Base-by-base conservation (phyloP, 2,113 vertebrate genomes). In the Oncorhynchus nerka region DNA sequence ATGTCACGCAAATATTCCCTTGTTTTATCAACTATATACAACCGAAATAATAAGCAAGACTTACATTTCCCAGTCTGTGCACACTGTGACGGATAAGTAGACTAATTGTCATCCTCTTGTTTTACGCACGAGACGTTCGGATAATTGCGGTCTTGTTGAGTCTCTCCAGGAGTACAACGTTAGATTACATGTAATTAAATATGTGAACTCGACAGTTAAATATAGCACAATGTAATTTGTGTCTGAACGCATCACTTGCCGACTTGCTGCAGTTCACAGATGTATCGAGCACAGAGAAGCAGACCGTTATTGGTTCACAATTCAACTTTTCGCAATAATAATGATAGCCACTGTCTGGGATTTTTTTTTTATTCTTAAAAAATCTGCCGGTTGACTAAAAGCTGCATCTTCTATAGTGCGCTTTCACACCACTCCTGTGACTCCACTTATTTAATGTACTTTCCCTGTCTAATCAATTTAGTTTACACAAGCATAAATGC, bases 201-300 rank as follows among this genome's bases (percentile, higher is more conserved):
- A 55, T 9, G 20, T 22, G 59, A 62, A 62, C 6, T n/a, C 20
- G 59, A 22, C n/a, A n/a, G 59, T 62, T 62, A 62, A 22, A 62
- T n/a, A 5, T 62, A 22, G 20, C 20, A 62, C 59, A 62, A 11
- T 62, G 59, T 62, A 62, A 22, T n/a, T 22, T 9, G n/a, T n/a
- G n/a, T 22, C 16, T 55, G 12, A 55, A 55, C 51, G 16, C 15
- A 19, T 55, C 5, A 55, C 51, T 55, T 55, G 15, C n/a, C 24
- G 19, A 62, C 59, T 62, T 62, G 32, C 57, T 13, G 51, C 30
- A 73, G n/a, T 62, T 73, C n/a, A 73, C 51, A 55, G 51, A 55
- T 16, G 12, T 55, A 19, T 55, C 51, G 16, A 11, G 59, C 26
- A 62, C 55, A 45, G 51, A 62, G n/a, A 62, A 24, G 19, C 20